phyloP scores from a whole-genome alignment of 2,113 vertebrate genomes.

The Emydura subglobosa region DNA sequence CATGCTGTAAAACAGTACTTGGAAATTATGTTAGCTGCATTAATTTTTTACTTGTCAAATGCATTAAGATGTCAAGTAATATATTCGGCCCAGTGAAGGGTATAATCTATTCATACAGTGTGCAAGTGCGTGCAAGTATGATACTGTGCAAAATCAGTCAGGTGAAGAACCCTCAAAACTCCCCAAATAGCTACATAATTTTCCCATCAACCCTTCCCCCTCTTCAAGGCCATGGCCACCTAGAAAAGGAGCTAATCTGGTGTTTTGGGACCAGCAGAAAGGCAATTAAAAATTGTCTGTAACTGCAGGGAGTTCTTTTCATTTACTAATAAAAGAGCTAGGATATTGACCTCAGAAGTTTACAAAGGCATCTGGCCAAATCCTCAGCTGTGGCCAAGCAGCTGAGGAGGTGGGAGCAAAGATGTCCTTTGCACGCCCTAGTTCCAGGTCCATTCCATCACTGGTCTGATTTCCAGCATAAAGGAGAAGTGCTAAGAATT shows the following conservation, averaged over 20 bases:
- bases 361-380: background rate
- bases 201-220: background rate
- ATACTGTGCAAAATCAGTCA: background rate
- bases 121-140: accelerated
- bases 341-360: background rate
- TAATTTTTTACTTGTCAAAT: background rate
- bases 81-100: background rate
- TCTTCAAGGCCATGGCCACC: background rate
- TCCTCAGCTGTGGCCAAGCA: accelerated
- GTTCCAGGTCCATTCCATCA: accelerated
- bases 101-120: accelerated
- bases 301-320: too few species aligned
- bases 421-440: background rate
- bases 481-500: background rate
- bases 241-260: background rate
- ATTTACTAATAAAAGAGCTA: background rate
- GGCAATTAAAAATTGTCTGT: too few species aligned
- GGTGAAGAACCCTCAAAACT: background rate
- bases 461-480: background rate
- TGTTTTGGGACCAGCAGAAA: background rate
- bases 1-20: background rate
- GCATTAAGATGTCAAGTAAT: accelerated
- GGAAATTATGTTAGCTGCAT: background rate
- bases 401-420: background rate
- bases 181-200: background rate